Conservation (phyloP, 1,140 invertebrate species). For the Drosophila nigrodunni region DNA sequence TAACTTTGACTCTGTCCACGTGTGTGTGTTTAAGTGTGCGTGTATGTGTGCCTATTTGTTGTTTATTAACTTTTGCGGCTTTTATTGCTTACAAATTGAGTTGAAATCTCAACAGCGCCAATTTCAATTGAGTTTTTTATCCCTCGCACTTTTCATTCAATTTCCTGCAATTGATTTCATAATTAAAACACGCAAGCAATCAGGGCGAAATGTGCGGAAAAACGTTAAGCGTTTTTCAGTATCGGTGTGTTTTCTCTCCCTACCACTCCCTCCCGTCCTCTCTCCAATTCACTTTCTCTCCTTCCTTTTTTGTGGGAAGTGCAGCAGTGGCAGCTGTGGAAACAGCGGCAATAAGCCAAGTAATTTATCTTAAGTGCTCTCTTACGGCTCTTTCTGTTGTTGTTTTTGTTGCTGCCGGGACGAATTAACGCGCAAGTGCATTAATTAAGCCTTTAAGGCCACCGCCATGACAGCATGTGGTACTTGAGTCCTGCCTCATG, state of each 20-base stretch:
- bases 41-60: not conserved
- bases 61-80: constrained; percentile 10
- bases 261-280: too few species aligned
- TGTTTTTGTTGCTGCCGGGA: constrained; percentile 36
- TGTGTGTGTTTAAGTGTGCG: not conserved
- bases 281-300: not conserved
- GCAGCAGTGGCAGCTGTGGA: not conserved
- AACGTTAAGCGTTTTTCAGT: constrained; percentile 57
- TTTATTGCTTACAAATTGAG: constrained; percentile 26
- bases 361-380: constrained; percentile 77
- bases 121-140: constrained; percentile 40
- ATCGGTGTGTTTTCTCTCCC: constrained; percentile 29
- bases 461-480: constrained; percentile 55
- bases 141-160: constrained; percentile 52
- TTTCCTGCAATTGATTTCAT: constrained; percentile 70
- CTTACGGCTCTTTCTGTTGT: constrained; percentile 57
- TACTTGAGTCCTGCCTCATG: constrained; percentile 8
- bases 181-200: constrained; percentile 36
- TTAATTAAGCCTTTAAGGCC: constrained; percentile 73
- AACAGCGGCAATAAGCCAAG: constrained; percentile 51
- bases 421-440: constrained; percentile 76
- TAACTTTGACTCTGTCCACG: constrained; percentile 3
- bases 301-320: not conserved
- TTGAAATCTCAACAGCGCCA: not conserved
- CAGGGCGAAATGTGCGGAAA: constrained; percentile 26